A percentile compares a stretch with the other conserved stretches of the same genome.
phyloP scores from a whole-genome alignment of 2,888 invertebrate genomes.

The Stenodera caucasica region DNA sequence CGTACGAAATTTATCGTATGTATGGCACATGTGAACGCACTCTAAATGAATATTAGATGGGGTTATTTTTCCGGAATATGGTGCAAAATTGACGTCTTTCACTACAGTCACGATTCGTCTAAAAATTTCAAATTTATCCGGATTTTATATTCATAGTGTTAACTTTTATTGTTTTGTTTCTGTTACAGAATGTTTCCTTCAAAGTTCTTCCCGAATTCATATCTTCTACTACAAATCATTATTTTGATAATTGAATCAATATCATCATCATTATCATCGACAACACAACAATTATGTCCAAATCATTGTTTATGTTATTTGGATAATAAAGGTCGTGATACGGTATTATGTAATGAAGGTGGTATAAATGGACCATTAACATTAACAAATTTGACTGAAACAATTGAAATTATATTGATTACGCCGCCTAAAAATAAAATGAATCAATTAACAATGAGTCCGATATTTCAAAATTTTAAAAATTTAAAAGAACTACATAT shows the following conservation, averaged over 20 bases:
- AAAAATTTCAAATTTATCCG: too few species aligned
- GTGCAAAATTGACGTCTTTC: too few species aligned
- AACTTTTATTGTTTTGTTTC: too few species aligned
- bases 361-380: constrained; percentile 66
- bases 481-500: constrained; percentile 73
- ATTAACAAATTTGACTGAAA: constrained; percentile 62
- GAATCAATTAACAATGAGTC: constrained; percentile 72
- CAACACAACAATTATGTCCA: constrained; percentile 59
- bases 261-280: neutral
- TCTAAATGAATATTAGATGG: too few species aligned
- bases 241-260: neutral
- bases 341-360: constrained; percentile 64
- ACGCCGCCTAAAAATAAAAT: constrained; percentile 64
- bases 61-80: too few species aligned
- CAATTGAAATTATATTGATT: constrained; percentile 65
- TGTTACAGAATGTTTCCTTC: constrained; percentile 39
- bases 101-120: too few species aligned
- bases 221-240: neutral
- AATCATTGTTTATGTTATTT: constrained; percentile 64
- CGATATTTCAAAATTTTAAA: constrained; percentile 62
- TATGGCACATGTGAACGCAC: too few species aligned
- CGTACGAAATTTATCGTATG: too few species aligned
- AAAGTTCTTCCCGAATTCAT: too few species aligned
- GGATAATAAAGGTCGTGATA: constrained; percentile 62
- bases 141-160: too few species aligned